A percentile compares a stretch with the other conserved stretches of the same genome.
Conservation (phyloP, 2,797 vertebrate species). For the Sternotherus odoratus region DNA sequence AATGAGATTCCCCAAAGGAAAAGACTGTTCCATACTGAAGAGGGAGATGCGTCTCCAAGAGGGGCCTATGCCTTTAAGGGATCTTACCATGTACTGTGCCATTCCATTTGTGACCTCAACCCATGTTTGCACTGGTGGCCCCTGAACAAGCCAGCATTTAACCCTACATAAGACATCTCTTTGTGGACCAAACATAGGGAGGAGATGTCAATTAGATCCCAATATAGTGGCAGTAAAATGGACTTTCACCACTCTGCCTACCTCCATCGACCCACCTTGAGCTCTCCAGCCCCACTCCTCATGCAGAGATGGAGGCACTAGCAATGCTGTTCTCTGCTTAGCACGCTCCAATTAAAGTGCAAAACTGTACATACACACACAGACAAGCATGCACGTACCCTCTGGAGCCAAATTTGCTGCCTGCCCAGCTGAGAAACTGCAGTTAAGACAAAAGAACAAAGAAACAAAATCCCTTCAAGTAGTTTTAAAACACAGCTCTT, state of each 20-base stretch:
- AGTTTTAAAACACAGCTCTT: constrained; percentile 30
- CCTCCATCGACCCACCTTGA: background rate
- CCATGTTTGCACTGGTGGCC: rapidly evolving
- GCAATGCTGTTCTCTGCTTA: background rate
- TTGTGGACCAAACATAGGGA: background rate
- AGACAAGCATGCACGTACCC: background rate
- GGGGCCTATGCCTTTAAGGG: background rate
- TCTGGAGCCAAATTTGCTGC: background rate
- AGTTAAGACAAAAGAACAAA: background rate
- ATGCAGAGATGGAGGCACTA: background rate
- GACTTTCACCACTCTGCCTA: background rate
- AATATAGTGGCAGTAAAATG: rapidly evolving
- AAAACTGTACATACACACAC: background rate
- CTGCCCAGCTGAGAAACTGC: background rate
- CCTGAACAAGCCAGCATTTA: background rate
- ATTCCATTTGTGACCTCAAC: rapidly evolving
- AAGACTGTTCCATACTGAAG: background rate
- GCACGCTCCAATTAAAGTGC: background rate
- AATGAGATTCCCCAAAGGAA: background rate
- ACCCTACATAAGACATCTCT: background rate
- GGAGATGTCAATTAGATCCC: background rate
- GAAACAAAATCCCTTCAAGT: constrained; percentile 64
- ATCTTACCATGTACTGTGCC: background rate
- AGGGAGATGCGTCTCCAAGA: background rate
- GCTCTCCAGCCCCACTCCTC: background rate